Percentiles rank a stretch among this genome's conserved stretches.
These are phyloP conservation scores for Salpingus planirostris DNA, from an alignment of 2,888 invertebrate species.

Conservation along the genomic window DNA sequence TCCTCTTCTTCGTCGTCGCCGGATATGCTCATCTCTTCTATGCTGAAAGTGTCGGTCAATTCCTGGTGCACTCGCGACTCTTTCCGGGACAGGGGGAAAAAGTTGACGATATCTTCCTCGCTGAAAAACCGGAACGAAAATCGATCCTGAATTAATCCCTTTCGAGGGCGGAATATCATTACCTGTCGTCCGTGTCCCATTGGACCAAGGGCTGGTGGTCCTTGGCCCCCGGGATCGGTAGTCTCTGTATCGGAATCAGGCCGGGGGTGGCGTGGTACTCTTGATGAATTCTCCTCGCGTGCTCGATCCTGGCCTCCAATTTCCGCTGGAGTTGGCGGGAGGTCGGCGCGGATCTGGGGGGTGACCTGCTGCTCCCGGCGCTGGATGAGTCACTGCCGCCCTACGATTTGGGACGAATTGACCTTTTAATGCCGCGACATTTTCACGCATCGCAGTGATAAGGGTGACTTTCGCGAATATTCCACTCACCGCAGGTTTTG, in stretches of 20 bases:
- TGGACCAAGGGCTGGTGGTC: constrained; percentile 51
- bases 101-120: constrained; percentile 46
- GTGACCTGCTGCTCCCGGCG: constrained; percentile 35
- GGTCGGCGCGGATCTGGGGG: constrained; percentile 28
- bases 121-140: no score
- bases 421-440: constrained; percentile 7
- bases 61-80: constrained; percentile 43
- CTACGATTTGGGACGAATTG: constrained; percentile 19
- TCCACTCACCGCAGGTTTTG: constrained; percentile 29
- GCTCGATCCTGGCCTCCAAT: constrained; percentile 41
- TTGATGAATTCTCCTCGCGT: constrained; percentile 40
- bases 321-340: constrained; percentile 36
- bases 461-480: not conserved
- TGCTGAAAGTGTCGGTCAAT: constrained; percentile 52
- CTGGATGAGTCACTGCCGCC: constrained; percentile 39
- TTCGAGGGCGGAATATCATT: no score
- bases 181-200: constrained; percentile 51
- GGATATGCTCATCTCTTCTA: constrained; percentile 54
- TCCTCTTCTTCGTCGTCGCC: constrained; percentile 43
- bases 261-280: constrained; percentile 40
- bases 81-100: constrained; percentile 43
- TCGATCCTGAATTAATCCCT: no score
- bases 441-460: not conserved
- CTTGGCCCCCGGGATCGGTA: constrained; percentile 43
- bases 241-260: constrained; percentile 45